These are phyloP conservation scores for Oophaga sylvatica DNA, from an alignment of 2,797 vertebrate genomes.

Conservation along the genomic window DNA sequence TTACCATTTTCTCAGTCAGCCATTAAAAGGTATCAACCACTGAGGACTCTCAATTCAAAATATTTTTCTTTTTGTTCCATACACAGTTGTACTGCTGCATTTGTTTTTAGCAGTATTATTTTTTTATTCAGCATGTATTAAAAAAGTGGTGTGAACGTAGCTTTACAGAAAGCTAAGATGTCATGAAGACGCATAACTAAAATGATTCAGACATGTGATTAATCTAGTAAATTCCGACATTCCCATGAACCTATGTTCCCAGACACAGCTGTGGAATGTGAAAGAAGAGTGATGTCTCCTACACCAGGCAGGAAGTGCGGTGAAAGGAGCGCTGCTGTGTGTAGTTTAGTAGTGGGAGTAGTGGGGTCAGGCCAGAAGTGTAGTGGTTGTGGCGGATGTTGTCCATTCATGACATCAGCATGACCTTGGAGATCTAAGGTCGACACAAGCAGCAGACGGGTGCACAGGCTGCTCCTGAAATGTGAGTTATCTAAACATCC, in stretches of 20 bases:
- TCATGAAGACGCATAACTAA: background rate
- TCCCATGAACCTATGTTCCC: constrained; percentile 30
- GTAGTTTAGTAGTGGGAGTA: constrained; percentile 3
- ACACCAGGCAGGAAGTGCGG: constrained; percentile 7
- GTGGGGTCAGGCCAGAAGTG: constrained; percentile 9
- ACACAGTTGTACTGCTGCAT: background rate
- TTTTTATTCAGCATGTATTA: background rate
- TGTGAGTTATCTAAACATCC: background rate
- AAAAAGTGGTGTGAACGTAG: background rate
- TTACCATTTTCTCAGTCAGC: too few species aligned
- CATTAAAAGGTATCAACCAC: too few species aligned
- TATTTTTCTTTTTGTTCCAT: too few species aligned
- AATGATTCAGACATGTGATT: background rate
- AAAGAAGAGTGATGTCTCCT: constrained; percentile 17
- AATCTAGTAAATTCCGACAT: background rate
- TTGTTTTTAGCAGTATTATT: background rate
- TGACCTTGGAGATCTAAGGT: constrained; percentile 36
- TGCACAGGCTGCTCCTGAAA: constrained; percentile 14
- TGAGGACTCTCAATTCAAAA: too few species aligned
- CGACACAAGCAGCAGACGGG: constrained; percentile 10
- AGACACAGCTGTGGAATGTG: constrained; percentile 44
- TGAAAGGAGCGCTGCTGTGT: background rate
- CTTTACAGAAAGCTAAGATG: background rate
- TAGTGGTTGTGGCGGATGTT: background rate
- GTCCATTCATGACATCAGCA: constrained; percentile 12